Conservation (phyloP, 2,888 invertebrate genomes). For the Stenodema calcarata region DNA sequence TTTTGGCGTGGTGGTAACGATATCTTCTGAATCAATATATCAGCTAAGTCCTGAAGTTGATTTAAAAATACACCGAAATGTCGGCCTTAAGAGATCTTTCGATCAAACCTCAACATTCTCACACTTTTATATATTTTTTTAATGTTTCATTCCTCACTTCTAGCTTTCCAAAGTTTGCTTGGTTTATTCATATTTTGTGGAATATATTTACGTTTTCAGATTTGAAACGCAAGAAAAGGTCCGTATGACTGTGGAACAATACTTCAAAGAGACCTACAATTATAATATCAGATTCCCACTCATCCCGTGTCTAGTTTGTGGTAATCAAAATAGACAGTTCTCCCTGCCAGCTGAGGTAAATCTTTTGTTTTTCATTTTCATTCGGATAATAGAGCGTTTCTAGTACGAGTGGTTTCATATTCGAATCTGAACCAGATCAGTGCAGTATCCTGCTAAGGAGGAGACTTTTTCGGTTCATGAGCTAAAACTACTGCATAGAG, state of each 20-base stretch:
- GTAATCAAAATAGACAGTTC: slow-evolving; percentile 70
- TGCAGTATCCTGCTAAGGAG: too few relatives aligned
- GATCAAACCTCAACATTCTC: not conserved
- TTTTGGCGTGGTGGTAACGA: too few relatives aligned
- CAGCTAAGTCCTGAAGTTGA: too few relatives aligned
- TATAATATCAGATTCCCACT: slow-evolving; percentile 69
- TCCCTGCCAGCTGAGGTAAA: slow-evolving; percentile 80
- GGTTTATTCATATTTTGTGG: not conserved
- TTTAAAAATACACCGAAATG: too few relatives aligned
- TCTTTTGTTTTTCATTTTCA: too few relatives aligned
- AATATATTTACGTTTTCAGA: slow-evolving; percentile 19
- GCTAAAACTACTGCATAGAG: too few relatives aligned
- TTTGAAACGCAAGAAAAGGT: slow-evolving; percentile 56
- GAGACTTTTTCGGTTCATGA: too few relatives aligned
- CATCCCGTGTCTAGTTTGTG: slow-evolving; percentile 86
- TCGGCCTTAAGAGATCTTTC: too few relatives aligned
- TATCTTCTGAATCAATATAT: too few relatives aligned
- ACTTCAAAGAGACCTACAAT: slow-evolving; percentile 62
- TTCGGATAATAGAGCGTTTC: too few relatives aligned
- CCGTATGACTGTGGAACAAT: slow-evolving; percentile 63
- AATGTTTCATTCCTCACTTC: not conserved
- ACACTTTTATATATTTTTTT: not conserved
- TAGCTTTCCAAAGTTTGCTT: not conserved
- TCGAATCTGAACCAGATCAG: too few relatives aligned
- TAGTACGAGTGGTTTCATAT: too few relatives aligned